Evolutionary conservation across 2,797 vertebrate species (phyloP).

Genomic region (Orientallactaga sibirica): DNA sequence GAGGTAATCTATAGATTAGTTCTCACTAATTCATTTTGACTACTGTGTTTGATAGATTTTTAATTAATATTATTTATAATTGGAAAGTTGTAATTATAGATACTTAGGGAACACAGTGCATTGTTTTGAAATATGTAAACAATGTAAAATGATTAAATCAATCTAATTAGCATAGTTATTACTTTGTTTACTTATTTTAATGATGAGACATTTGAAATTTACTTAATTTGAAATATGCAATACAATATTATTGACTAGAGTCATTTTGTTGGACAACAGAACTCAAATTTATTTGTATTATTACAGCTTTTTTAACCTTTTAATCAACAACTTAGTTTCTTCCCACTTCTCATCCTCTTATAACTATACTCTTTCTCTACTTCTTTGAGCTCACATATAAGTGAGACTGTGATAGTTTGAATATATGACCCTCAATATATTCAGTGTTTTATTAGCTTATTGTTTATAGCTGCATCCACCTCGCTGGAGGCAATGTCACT

Average conservation of each 20-base stretch:
- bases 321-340: not conserved
- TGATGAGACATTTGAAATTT: not conserved
- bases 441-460: too few species aligned
- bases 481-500: too few species aligned
- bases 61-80: not conserved
- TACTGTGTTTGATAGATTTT: not conserved
- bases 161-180: not conserved
- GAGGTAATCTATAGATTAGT: not conserved
- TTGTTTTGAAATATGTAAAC: not conserved
- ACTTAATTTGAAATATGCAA: conserved; percentile 31
- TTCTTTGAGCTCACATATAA: not conserved
- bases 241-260: not conserved
- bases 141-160: conserved; percentile 10
- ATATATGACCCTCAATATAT: too few species aligned
- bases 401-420: not conserved
- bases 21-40: not conserved
- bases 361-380: not conserved
- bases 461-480: too few species aligned
- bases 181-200: not conserved
- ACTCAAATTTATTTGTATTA: not conserved
- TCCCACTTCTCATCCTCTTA: fast-evolving
- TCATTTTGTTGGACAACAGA: not conserved
- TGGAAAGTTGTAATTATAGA: not conserved
- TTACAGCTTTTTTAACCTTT: not conserved
- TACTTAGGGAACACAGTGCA: not conserved